Conservation (phyloP, 1,140 invertebrate genomes). For the Diploscapter pachys region DNA sequence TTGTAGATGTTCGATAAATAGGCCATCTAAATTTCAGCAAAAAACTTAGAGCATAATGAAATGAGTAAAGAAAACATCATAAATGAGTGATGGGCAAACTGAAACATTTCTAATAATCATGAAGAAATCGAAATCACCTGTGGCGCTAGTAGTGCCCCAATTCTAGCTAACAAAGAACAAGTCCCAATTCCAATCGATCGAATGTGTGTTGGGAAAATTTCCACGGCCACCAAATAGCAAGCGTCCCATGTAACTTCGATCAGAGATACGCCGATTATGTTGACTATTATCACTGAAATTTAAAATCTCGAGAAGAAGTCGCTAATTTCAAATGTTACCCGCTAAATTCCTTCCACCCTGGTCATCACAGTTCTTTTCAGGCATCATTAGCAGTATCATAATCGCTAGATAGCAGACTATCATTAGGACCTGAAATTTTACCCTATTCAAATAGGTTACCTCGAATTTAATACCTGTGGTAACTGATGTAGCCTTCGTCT, state of each 20-base stretch:
- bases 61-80: conserved; percentile 3
- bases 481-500: too few species aligned
- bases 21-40: conserved; percentile 12
- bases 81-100: not conserved
- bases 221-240: conserved; percentile 28
- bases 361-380: conserved; percentile 20
- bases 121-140: conserved; percentile 7
- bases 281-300: conserved; percentile 27
- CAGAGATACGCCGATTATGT: conserved; percentile 26
- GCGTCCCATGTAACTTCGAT: conserved; percentile 35
- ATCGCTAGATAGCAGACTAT: conserved; percentile 18
- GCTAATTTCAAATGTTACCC: conserved; percentile 12
- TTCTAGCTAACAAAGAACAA: conserved; percentile 79
- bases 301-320: not conserved
- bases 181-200: conserved; percentile 79
- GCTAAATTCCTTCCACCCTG: conserved; percentile 16
- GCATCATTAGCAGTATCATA: conserved; percentile 22
- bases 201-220: conserved; percentile 79
- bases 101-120: not conserved
- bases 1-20: conserved; percentile 25
- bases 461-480: too few species aligned
- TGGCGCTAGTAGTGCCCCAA: conserved; percentile 68
- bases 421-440: conserved; percentile 8
- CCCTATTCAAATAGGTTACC: too few species aligned
- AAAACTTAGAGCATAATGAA: not conserved